Conservation (phyloP, 2,888 invertebrate species). For the Lepas anatifera region DNA sequence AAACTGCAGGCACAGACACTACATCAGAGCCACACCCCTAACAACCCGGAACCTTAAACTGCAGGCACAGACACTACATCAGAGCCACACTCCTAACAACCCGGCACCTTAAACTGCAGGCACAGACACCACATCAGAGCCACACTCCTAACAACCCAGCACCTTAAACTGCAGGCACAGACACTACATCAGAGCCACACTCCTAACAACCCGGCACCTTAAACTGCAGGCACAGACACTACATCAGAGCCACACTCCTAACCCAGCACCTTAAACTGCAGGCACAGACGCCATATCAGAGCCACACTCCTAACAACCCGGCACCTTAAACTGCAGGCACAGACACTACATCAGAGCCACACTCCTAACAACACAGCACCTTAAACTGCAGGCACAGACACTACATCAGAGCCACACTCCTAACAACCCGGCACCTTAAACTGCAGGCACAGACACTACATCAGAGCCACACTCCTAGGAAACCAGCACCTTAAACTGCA, state of each 20-base stretch:
- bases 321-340: background rate
- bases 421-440: too few species aligned
- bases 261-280: background rate
- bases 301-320: too few species aligned
- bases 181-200: conserved; percentile 1
- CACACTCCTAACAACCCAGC: conserved; percentile 44
- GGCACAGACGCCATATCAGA: background rate
- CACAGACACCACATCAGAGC: background rate
- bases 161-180: conserved; percentile 24
- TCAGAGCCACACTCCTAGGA: too few species aligned
- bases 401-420: too few species aligned
- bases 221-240: background rate
- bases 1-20: conserved; percentile 35
- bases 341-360: background rate
- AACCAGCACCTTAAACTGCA: conserved; percentile 20
- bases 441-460: conserved; percentile 38
- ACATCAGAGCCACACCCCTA: too few species aligned
- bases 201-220: too few species aligned
- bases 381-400: conserved; percentile 34
- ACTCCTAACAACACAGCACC: too few species aligned
- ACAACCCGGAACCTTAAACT: conserved; percentile 27
- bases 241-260: too few species aligned
- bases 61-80: conserved; percentile 38
- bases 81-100: too few species aligned
- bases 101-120: conserved; percentile 19